Evolutionary conservation across 2,888 invertebrate genomes (phyloP).

Genomic region (Oeneis ivallda): DNA sequence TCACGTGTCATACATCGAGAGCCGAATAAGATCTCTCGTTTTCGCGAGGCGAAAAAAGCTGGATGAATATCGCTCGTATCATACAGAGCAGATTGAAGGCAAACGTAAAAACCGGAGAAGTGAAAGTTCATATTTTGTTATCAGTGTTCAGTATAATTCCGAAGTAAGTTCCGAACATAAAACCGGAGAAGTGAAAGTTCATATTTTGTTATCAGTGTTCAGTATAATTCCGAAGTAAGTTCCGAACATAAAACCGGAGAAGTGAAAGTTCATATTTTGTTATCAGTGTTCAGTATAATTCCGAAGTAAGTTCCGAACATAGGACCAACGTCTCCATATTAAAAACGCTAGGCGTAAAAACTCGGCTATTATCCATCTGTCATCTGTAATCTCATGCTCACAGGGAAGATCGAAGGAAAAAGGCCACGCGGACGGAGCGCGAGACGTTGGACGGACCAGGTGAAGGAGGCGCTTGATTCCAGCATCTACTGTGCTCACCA

Average conservation of each 20-base stretch:
- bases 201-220: neutral
- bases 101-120: neutral
- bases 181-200: neutral
- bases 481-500: too few relatives aligned
- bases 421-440: too few relatives aligned
- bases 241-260: neutral
- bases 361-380: too few relatives aligned
- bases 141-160: neutral
- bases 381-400: too few relatives aligned
- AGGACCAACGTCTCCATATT: too few relatives aligned
- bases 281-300: neutral
- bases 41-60: slow-evolving; percentile 19
- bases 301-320: too few relatives aligned
- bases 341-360: too few relatives aligned
- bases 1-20: slow-evolving; percentile 66
- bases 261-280: neutral
- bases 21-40: slow-evolving; percentile 47
- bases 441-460: too few relatives aligned
- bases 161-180: too few relatives aligned
- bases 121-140: neutral
- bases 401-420: too few relatives aligned
- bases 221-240: too few relatives aligned
- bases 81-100: slow-evolving; percentile 13
- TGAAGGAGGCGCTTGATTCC: too few relatives aligned
- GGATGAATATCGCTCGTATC: slow-evolving; percentile 14